These are phyloP conservation scores for Diaprepes abbreviatus DNA, from an alignment of 2,888 invertebrate genomes.

Conservation along the genomic window DNA sequence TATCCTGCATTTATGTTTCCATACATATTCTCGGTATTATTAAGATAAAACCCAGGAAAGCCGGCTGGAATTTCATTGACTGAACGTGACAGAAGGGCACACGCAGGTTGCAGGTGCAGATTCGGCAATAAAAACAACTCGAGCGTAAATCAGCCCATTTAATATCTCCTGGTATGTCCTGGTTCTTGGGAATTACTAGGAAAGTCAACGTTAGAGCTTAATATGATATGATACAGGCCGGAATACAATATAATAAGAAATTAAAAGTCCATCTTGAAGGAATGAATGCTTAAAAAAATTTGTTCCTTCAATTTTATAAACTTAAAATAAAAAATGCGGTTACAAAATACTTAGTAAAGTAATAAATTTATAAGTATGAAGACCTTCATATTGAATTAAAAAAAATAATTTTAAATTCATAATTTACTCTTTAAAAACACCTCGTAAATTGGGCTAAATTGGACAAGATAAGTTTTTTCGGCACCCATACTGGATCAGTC, in stretches of 20 bases:
- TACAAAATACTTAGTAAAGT: too few relatives aligned
- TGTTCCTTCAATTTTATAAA: too few relatives aligned
- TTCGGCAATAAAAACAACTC: constrained; percentile 20
- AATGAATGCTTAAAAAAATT: too few relatives aligned
- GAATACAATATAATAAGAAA: constrained; percentile 10
- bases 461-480: too few relatives aligned
- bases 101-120: constrained; percentile 25
- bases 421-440: too few relatives aligned
- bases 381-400: too few relatives aligned
- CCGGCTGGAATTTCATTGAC: constrained; percentile 11
- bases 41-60: not conserved
- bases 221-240: constrained; percentile 16
- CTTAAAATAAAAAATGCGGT: too few relatives aligned
- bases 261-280: too few relatives aligned
- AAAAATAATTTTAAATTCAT: too few relatives aligned
- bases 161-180: constrained; percentile 20
- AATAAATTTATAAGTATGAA: too few relatives aligned
- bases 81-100: constrained; percentile 9
- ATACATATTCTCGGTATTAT: not conserved
- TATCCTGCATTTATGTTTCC: not conserved
- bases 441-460: too few relatives aligned
- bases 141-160: constrained; percentile 28
- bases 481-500: too few relatives aligned
- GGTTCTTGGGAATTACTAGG: constrained; percentile 1
- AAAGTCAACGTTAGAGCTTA: not conserved